These are phyloP conservation scores for Pyxicephalus adspersus DNA, from an alignment of 2,113 vertebrate species.

Conservation along the genomic window DNA sequence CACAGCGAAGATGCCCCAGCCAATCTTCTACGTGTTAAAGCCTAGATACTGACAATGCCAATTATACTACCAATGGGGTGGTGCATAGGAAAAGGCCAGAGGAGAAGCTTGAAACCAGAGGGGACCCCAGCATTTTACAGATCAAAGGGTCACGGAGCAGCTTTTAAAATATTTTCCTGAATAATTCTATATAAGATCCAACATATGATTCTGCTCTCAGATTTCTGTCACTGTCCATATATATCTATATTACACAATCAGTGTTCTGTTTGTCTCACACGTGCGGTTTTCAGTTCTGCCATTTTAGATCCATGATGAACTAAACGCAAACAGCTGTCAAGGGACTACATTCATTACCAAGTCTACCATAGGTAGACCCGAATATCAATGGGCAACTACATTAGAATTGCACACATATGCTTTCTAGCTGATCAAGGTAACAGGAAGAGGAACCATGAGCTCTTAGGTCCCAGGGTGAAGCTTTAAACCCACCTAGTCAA, in stretches of 20 bases:
- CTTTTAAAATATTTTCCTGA: conserved; percentile 47
- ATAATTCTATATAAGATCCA: background rate
- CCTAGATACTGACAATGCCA: conserved; percentile 14
- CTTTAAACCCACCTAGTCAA: too few relatives aligned
- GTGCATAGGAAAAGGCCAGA: conserved; percentile 24
- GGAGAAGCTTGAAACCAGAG: background rate
- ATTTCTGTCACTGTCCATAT: background rate
- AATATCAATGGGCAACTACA: too few relatives aligned
- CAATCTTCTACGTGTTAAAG: conserved; percentile 47
- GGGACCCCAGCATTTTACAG: conserved; percentile 2
- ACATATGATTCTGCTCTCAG: background rate
- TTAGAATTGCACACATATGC: too few relatives aligned
- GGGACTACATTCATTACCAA: too few relatives aligned
- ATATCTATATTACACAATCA: background rate
- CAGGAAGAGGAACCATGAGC: too few relatives aligned
- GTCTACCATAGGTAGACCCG: too few relatives aligned
- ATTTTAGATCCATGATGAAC: too few relatives aligned
- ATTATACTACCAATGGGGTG: conserved; percentile 19
- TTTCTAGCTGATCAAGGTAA: too few relatives aligned
- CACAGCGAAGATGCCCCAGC: background rate
- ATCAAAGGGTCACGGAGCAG: conserved; percentile 39
- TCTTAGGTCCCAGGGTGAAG: too few relatives aligned
- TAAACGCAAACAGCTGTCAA: too few relatives aligned
- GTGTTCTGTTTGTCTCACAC: too few relatives aligned
- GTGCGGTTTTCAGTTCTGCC: too few relatives aligned